Conservation (phyloP, 2,888 invertebrate species). For the Drosophila demipolita region DNA sequence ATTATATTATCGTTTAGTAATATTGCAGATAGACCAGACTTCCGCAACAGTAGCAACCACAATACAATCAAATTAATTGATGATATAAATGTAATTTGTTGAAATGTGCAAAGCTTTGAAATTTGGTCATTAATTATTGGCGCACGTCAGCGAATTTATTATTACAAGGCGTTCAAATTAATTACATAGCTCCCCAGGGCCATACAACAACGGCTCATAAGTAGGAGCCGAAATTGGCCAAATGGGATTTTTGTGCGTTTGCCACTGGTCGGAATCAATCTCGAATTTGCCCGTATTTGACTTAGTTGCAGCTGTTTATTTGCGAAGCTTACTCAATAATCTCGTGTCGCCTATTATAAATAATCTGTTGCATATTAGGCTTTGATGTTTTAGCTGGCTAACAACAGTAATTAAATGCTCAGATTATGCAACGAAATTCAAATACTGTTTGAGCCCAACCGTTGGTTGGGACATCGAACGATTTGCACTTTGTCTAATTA, state of each 20-base stretch:
- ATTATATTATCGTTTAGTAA: not conserved
- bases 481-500: conserved; percentile 33
- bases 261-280: not conserved
- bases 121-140: conserved; percentile 64
- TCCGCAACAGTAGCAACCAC: not conserved
- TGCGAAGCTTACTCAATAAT: not conserved
- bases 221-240: not conserved
- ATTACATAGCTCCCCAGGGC: conserved; percentile 47
- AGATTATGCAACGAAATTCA: conserved; percentile 16
- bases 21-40: conserved; percentile 21
- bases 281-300: not conserved
- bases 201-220: not conserved
- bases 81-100: conserved; percentile 38
- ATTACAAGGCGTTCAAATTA: conserved; percentile 75
- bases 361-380: not conserved
- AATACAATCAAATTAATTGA: conserved; percentile 17
- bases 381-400: not conserved
- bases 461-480: not conserved
- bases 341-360: not conserved
- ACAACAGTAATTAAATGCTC: conserved; percentile 27
- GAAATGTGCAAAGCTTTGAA: conserved; percentile 24
- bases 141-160: conserved; percentile 64
- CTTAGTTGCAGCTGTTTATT: not conserved
- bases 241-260: not conserved
- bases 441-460: conserved; percentile 3